These are phyloP conservation scores for Gymnodraco acuticeps DNA, from an alignment of 2,797 vertebrate species.

Conservation along the genomic window DNA sequence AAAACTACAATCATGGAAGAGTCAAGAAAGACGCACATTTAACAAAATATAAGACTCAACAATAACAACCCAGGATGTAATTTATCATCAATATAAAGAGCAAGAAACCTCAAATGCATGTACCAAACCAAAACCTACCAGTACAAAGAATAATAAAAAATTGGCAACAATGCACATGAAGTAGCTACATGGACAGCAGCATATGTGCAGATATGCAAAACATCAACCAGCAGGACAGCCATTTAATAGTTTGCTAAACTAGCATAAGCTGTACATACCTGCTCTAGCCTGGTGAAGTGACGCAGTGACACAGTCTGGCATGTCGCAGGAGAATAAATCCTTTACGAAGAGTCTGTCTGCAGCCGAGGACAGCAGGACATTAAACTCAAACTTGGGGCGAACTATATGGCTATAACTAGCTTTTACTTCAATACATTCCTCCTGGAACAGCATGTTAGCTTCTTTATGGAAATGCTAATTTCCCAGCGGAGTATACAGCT, in stretches of 20 bases:
- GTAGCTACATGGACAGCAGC: not conserved
- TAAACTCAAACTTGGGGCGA: not conserved
- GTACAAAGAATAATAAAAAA: not conserved
- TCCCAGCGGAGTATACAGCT: not conserved
- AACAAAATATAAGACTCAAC: too few species aligned
- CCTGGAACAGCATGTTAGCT: not conserved
- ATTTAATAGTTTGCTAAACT: too few species aligned
- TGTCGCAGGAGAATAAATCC: not conserved
- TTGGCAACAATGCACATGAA: not conserved
- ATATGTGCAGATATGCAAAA: not conserved
- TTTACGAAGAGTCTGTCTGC: not conserved
- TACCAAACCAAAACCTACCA: not conserved
- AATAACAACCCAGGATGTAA: not conserved
- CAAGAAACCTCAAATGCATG: too few species aligned
- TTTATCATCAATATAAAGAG: not conserved
- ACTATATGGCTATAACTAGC: too few species aligned
- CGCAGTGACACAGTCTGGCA: not conserved
- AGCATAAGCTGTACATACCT: not conserved
- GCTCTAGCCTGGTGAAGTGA: not conserved
- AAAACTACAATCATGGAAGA: not conserved
- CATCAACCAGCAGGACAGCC: not conserved
- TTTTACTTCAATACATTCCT: not conserved
- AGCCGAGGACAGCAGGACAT: not conserved
- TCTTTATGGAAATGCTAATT: not conserved
- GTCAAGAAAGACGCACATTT: not conserved